Evolutionary conservation across 2,888 invertebrate genomes (phyloP).

Genomic region (Lasiommata megera): DNA sequence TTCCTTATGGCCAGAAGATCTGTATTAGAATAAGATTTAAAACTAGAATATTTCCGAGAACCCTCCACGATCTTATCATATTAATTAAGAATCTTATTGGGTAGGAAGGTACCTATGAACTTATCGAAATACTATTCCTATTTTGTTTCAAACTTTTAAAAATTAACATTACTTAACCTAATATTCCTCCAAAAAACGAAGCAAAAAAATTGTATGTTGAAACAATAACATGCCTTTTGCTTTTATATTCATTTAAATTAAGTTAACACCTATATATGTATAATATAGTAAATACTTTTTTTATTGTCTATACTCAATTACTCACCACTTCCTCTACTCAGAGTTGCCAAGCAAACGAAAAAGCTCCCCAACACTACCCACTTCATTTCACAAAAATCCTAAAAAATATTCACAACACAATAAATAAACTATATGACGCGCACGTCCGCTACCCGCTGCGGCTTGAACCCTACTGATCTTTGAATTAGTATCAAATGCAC

Average conservation of each 20-base stretch:
- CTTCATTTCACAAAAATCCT: constrained; percentile 65
- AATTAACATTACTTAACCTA: no score
- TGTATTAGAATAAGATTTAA: neutral
- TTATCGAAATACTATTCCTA: no score
- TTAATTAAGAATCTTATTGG: no score
- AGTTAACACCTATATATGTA: neutral
- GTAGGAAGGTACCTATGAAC: no score
- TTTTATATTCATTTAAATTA: no score
- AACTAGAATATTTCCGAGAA: no score
- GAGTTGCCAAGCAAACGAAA: constrained; percentile 53
- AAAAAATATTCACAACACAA: constrained; percentile 52
- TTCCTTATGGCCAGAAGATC: neutral
- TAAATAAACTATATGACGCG: constrained; percentile 34
- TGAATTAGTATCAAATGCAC: constrained; percentile 24
- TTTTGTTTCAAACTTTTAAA: no score
- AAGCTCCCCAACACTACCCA: constrained; percentile 58
- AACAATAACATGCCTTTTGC: no score
- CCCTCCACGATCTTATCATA: no score
- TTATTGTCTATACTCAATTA: constrained; percentile 50
- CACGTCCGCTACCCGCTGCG: constrained; percentile 50
- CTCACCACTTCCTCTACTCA: constrained; percentile 60
- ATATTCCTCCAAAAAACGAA: no score
- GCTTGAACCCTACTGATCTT: constrained; percentile 54
- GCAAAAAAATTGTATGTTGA: no score
- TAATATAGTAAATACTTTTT: neutral